Conservation (phyloP, 92 coral and sea anemone genomes). For the Epizoanthus rinbou region DNA sequence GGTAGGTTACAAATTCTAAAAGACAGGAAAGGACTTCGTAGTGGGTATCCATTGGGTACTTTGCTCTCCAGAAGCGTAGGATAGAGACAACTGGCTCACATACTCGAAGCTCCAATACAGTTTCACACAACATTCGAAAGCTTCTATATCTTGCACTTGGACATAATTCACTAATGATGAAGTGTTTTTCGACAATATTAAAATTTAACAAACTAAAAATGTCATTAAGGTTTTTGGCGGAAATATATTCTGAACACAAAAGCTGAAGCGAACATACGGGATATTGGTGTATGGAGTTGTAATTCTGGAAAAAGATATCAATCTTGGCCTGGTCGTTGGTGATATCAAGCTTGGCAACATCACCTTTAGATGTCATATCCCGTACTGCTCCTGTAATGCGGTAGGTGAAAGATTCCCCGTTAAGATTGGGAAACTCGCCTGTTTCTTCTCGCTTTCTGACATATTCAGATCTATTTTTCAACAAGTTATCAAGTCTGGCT, state of each 20-base stretch:
- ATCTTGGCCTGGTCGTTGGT: neutral
- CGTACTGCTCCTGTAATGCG: neutral
- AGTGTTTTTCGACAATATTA: neutral
- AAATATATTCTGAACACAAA: neutral
- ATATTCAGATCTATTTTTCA: neutral
- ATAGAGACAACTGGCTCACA: neutral
- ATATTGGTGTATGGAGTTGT: neutral
- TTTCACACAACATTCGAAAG: neutral
- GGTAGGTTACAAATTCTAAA: neutral
- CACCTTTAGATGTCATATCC: neutral
- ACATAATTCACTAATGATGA: neutral
- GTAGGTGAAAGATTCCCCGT: neutral
- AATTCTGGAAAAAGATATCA: neutral
- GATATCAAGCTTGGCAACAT: neutral
- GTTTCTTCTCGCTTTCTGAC: conserved; percentile 2
- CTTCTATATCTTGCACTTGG: neutral
- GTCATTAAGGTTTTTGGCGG: neutral
- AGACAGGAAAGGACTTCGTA: neutral
- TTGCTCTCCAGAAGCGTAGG: neutral
- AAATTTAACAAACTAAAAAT: neutral
- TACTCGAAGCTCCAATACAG: neutral
- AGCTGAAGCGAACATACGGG: neutral
- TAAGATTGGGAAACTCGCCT: neutral
- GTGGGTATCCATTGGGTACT: neutral
- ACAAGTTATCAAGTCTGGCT: neutral